A percentile compares a stretch with the other conserved stretches of the same genome.
Evolutionary conservation across 2,113 vertebrate species (phyloP).

Genomic region (Oenanthe oenanthe): DNA sequence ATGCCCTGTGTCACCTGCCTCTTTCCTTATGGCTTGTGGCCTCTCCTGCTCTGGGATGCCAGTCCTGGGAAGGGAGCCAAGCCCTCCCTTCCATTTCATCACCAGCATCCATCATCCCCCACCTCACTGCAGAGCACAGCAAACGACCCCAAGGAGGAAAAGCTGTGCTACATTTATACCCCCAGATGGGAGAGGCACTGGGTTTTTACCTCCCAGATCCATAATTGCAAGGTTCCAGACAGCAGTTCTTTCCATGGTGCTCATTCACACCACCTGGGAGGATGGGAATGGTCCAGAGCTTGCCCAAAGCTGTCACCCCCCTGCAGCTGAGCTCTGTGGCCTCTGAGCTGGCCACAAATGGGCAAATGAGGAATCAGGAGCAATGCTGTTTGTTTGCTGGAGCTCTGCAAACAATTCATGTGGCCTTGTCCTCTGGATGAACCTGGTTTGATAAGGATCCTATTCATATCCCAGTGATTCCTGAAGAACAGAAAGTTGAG

Average conservation of each 20-base stretch:
- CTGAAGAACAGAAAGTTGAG: background rate
- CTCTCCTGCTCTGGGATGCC: background rate
- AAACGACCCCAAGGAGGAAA: background rate
- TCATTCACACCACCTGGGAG: background rate
- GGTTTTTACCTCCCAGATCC: background rate
- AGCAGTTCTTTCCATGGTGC: background rate
- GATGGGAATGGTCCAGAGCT: background rate
- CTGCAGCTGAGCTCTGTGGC: background rate
- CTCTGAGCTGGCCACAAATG: background rate
- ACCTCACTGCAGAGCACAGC: background rate
- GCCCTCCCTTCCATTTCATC: background rate
- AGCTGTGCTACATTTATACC: background rate
- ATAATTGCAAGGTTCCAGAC: background rate
- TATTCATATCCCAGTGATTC: background rate
- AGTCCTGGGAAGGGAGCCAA: background rate
- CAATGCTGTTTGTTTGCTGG: background rate
- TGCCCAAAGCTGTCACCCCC: background rate
- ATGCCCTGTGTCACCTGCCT: background rate
- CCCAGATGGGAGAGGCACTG: too few species aligned
- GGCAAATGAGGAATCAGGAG: background rate
- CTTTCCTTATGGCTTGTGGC: background rate
- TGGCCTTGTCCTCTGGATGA: slow-evolving; percentile 15
- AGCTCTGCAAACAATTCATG: slow-evolving; percentile 19
- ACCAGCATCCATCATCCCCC: background rate
- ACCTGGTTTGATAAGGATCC: slow-evolving; percentile 33